A percentile compares a stretch with the other conserved stretches of the same genome.
These are phyloP conservation scores for Morinoia aosen DNA, from an alignment of 2,888 invertebrate species.

Conservation along the genomic window DNA sequence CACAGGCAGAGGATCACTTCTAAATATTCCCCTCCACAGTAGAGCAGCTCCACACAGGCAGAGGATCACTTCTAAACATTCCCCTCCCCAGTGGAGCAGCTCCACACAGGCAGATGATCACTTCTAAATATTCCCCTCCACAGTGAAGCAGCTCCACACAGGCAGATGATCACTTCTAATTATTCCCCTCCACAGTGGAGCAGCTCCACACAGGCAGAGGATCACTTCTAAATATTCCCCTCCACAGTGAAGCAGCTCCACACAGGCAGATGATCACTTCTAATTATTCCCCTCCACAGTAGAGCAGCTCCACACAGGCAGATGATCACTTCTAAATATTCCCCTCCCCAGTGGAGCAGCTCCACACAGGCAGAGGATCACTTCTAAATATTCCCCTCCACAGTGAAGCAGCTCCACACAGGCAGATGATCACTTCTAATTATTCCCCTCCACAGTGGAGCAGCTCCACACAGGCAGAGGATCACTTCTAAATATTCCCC, in stretches of 20 bases:
- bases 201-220: background rate
- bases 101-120: background rate
- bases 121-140: background rate
- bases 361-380: background rate
- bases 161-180: background rate
- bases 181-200: too few relatives aligned
- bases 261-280: background rate
- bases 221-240: background rate
- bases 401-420: too few relatives aligned
- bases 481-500: background rate
- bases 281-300: too few relatives aligned
- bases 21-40: too few relatives aligned
- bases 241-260: too few relatives aligned
- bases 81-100: too few relatives aligned
- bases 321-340: background rate
- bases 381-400: background rate
- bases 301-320: background rate
- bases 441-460: too few relatives aligned
- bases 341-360: too few relatives aligned
- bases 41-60: background rate
- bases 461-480: background rate
- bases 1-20: background rate
- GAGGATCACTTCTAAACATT: background rate
- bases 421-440: background rate
- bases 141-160: too few relatives aligned